A percentile compares a stretch with the other conserved stretches of the same genome.
phyloP scores from a whole-genome alignment of 2,113 vertebrate species.

The Ochotona curzoniae region DNA sequence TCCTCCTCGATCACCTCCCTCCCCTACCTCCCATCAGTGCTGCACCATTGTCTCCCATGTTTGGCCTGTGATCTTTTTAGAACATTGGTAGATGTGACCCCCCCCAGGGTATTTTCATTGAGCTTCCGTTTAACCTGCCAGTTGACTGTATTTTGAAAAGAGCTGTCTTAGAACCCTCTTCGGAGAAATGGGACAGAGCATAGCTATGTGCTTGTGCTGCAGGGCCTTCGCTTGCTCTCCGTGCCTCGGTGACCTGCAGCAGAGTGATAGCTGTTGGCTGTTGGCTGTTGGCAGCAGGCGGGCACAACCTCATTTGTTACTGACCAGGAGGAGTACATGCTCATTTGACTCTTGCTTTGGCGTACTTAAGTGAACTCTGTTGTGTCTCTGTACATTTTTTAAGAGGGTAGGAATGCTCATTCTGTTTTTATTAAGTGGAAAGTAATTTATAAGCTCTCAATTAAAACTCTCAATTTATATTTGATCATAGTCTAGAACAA shows the following conservation, averaged over 20 bases:
- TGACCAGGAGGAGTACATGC: background rate
- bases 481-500: conserved; percentile 24
- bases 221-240: background rate
- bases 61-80: background rate
- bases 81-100: background rate
- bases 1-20: background rate
- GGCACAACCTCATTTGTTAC: background rate
- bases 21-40: too few relatives aligned
- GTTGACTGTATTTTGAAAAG: conserved; percentile 1
- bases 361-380: background rate
- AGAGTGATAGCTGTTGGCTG: background rate
- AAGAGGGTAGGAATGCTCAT: background rate
- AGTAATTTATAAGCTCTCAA: conserved; percentile 10
- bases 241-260: background rate
- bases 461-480: conserved; percentile 20
- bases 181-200: background rate
- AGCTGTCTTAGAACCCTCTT: background rate
- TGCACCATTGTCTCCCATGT: background rate
- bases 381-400: background rate
- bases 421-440: conserved; percentile 58
- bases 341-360: background rate
- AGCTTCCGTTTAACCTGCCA: conserved; percentile 11
- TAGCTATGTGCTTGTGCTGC: background rate
- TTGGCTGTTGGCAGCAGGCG: background rate
- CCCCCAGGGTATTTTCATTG: background rate